These are phyloP conservation scores for Heterodera schachtii DNA, from an alignment of 1,140 invertebrate genomes.

Conservation along the genomic window DNA sequence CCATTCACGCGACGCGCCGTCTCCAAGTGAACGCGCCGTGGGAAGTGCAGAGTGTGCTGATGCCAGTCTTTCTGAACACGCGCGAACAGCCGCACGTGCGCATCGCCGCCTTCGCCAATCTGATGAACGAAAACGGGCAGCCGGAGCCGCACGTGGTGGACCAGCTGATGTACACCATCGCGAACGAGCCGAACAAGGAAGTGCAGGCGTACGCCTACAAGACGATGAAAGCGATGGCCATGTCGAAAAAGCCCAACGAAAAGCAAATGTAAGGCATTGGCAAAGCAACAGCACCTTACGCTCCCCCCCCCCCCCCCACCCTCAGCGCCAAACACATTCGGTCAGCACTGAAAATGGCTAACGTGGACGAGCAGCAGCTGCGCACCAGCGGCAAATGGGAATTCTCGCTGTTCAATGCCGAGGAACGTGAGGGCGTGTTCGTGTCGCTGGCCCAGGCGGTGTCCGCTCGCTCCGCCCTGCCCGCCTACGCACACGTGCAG, in stretches of 20 bases:
- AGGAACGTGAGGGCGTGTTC: slow-evolving; percentile 46
- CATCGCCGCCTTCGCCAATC: slow-evolving; percentile 51
- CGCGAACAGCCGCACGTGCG: slow-evolving; percentile 50
- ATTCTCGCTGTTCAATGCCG: slow-evolving; percentile 45
- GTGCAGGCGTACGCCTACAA: slow-evolving; percentile 49
- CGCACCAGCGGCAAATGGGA: slow-evolving; percentile 36
- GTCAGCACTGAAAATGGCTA: slow-evolving; percentile 43
- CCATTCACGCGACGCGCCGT: slow-evolving; percentile 47
- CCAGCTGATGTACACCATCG: slow-evolving; percentile 39
- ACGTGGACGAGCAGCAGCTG: slow-evolving; percentile 41
- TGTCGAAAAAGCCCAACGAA: slow-evolving; percentile 42
- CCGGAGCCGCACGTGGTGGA: slow-evolving; percentile 38
- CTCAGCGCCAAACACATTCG: slow-evolving; percentile 46
- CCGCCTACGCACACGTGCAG: slow-evolving; percentile 34
- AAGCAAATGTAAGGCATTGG: slow-evolving; percentile 32
- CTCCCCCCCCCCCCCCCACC: no score
- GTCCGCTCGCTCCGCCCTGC: slow-evolving; percentile 36
- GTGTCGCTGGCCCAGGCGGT: slow-evolving; percentile 39
- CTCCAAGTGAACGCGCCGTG: slow-evolving; percentile 38
- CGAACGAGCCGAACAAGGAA: slow-evolving; percentile 41
- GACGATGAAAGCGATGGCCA: slow-evolving; percentile 44
- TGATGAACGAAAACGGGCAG: slow-evolving; percentile 35
- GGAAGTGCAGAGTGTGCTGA: slow-evolving; percentile 43
- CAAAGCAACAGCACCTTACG: no score
- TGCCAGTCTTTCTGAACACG: slow-evolving; percentile 51